Conservation (phyloP, 2,797 vertebrate species). For the Pygocentrus nattereri region DNA sequence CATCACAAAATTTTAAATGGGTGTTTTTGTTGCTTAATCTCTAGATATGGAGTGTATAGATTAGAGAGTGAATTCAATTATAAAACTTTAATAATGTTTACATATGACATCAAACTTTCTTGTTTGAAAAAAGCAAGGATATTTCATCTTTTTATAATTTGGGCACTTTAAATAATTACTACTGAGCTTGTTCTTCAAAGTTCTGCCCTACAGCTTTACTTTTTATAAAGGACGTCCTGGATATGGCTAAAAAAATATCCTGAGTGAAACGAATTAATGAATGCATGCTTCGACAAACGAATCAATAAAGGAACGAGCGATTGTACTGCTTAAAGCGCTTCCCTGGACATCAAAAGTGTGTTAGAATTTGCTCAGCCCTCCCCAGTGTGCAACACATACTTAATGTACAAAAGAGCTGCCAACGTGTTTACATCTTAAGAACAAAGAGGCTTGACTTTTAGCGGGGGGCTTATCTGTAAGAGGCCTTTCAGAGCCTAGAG, state of each 20-base stretch:
- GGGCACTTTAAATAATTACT: background rate
- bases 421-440: conserved; percentile 26
- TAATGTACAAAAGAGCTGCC: background rate
- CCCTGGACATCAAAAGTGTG: conserved; percentile 14
- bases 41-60: background rate
- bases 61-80: background rate
- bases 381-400: background rate
- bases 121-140: background rate
- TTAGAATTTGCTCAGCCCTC: background rate
- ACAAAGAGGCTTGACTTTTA: conserved; percentile 19
- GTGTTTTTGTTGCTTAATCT: background rate
- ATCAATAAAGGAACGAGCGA: background rate
- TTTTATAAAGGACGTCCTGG: background rate
- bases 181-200: background rate
- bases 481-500: conserved; percentile 6
- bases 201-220: too few relatives aligned
- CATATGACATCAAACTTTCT: background rate
- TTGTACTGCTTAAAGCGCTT: background rate
- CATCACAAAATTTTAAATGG: background rate
- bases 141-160: background rate
- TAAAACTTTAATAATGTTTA: background rate
- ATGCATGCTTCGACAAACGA: background rate
- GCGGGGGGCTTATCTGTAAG: conserved; percentile 9
- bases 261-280: background rate
- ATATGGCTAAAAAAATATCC: conserved; percentile 1